Evolutionary conservation across 2,888 invertebrate species (phyloP).

Genomic region (Harpalus rufipes): DNA sequence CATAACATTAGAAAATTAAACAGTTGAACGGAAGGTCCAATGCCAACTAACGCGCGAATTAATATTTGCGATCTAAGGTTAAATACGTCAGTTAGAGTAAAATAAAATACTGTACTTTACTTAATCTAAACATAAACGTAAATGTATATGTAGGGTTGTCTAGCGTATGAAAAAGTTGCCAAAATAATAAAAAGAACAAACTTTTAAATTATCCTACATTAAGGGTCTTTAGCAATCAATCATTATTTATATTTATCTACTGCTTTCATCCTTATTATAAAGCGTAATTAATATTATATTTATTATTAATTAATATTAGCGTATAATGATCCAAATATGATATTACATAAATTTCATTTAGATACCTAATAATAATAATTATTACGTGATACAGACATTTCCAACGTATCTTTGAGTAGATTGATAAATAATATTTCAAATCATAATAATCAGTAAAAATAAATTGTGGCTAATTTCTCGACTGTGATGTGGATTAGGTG

Average conservation of each 20-base stretch:
- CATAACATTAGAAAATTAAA: conserved; percentile 23
- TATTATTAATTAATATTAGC: conserved; percentile 39
- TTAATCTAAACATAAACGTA: conserved; percentile 5
- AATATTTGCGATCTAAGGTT: conserved; percentile 29
- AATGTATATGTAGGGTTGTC: conserved; percentile 3
- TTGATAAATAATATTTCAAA: too few species aligned
- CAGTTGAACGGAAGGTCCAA: conserved; percentile 53
- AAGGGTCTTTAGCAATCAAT: conserved; percentile 15
- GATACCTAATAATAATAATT: neutral
- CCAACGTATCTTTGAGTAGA: too few species aligned
- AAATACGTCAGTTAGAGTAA: conserved; percentile 23
- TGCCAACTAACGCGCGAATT: conserved; percentile 39
- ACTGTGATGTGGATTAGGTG: too few species aligned
- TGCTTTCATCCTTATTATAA: conserved; percentile 36
- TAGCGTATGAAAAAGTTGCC: conserved; percentile 44
- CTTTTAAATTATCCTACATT: conserved; percentile 17
- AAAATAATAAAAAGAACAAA: conserved; percentile 44
- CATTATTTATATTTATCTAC: neutral
- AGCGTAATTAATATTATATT: conserved; percentile 31
- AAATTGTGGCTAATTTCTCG: too few species aligned
- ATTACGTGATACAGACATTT: too few species aligned
- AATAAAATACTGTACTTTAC: conserved; percentile 21
- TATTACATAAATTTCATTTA: neutral
- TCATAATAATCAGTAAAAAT: too few species aligned
- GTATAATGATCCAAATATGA: neutral